Evolutionary conservation across 2,888 invertebrate species (phyloP).

Genomic region (Tribolium freemani): DNA sequence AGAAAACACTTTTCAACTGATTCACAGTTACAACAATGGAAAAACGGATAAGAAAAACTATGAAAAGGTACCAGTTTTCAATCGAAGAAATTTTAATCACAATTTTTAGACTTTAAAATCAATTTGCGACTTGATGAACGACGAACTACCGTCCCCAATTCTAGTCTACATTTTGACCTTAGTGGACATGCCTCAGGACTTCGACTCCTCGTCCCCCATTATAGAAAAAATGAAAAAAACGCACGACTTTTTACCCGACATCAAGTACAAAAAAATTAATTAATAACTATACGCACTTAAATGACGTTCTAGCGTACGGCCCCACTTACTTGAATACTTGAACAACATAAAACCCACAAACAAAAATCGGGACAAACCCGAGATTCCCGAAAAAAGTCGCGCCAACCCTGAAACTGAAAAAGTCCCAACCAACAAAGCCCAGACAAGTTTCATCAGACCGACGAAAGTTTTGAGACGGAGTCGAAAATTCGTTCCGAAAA

Average conservation of each 20-base stretch:
- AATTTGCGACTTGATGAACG: conserved; percentile 62
- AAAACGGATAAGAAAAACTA: conserved; percentile 60
- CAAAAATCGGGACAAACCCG: neutral
- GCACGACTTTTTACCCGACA: conserved; percentile 53
- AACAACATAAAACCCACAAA: conserved; percentile 23
- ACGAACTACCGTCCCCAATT: conserved; percentile 63
- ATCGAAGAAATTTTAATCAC: neutral
- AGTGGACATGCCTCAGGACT: conserved; percentile 62
- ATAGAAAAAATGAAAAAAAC: conserved; percentile 58
- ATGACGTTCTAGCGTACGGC: conserved; percentile 46
- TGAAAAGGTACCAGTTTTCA: conserved; percentile 53
- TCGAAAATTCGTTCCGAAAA: conserved; percentile 6
- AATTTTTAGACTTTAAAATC: conserved; percentile 58
- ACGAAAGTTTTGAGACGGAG: neutral
- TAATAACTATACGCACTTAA: too few relatives aligned
- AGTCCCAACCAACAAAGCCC: neutral
- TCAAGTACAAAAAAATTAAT: neutral
- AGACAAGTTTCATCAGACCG: neutral
- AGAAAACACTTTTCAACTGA: conserved; percentile 59
- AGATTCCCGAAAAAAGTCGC: neutral
- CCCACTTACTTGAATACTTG: conserved; percentile 53
- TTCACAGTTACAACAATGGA: conserved; percentile 61
- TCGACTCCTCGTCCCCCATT: conserved; percentile 50
- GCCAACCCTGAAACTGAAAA: neutral
- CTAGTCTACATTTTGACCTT: conserved; percentile 63